Conservation (phyloP, 2,113 vertebrate genomes). For the Pitta sordida region DNA sequence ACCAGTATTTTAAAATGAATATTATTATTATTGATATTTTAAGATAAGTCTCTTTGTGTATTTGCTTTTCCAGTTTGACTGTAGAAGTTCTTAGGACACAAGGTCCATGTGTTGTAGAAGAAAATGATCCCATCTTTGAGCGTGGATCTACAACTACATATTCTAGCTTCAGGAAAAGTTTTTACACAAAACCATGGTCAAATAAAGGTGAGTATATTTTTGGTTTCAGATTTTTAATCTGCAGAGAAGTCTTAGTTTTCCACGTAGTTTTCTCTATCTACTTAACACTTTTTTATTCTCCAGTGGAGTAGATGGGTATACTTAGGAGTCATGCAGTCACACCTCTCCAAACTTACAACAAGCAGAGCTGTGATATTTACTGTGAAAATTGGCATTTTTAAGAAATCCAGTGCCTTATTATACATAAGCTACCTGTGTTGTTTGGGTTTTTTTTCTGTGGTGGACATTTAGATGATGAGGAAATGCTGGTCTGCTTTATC, state of each 20-base stretch:
- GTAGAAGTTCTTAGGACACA: constrained; percentile 91
- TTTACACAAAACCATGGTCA: constrained; percentile 92
- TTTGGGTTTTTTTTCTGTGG: not conserved
- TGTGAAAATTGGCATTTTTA: not conserved
- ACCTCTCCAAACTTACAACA: not conserved
- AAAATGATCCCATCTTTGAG: constrained; percentile 95
- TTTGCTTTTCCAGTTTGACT: constrained; percentile 83
- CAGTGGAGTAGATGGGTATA: not conserved
- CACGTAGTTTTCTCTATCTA: not conserved
- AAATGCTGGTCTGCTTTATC: not conserved
- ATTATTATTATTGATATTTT: too few relatives aligned
- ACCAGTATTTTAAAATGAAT: not conserved
- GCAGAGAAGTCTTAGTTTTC: not conserved
- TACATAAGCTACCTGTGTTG: not conserved
- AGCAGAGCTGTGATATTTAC: not conserved
- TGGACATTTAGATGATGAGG: not conserved
- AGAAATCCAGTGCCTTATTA: not conserved
- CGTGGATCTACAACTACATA: constrained; percentile 96
- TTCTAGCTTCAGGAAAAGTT: constrained; percentile 91
- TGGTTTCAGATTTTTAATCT: not conserved
- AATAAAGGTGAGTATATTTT: constrained; percentile 79
- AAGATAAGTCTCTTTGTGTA: not conserved
- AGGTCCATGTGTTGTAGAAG: constrained; percentile 85
- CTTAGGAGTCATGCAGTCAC: not conserved
- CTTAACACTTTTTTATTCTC: not conserved